Evolutionary conservation across 2,113 vertebrate species (phyloP), one percentile per base, ranked within the genome.

Genomic region (Saimiri boliviensis): DNA sequence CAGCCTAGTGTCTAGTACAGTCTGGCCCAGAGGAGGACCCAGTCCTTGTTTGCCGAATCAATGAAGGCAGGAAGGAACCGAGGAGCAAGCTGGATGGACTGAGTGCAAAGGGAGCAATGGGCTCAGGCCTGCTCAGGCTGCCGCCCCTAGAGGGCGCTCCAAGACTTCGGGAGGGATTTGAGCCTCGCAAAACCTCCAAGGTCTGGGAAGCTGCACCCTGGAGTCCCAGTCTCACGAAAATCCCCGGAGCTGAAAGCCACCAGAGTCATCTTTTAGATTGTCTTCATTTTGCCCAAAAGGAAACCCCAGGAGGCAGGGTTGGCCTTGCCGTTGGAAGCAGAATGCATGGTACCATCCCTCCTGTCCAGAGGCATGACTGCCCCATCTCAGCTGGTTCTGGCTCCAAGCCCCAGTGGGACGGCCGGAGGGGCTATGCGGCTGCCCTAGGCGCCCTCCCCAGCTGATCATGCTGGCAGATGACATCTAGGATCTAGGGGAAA

Each of bases 101-200:
- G 4, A 70, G 52, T 0, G 12, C 30, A 52, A 47, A 35, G 8
- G 60, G 13, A 83, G 49, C 13, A 2, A 1, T 8, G 42, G 32
- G n/a, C 37, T 76, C 21, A 9, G 58, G 32, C 25, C 85, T 88
- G 21, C 5, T 49, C 79, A 42, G 60, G 49, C 9, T 77, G 4
- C 23, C 0, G 5, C 66, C 92, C 37, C 93, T 97, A 97, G 98
- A 96, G 96, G 95, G 97, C 71, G 7, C 92, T 86, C 98, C 73
- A 85, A 93, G 92, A 92, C 98, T 86, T 85, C 16, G 54, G 66
- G 54, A 92, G 63, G 45, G 27, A 47, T 35, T 85, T n/a, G 27
- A 76, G 25, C 21, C 35, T 30, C 14, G 5, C 17, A 0, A 21
- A 3, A 6, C 3, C 60, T 71, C 74, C 45, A 47, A 37, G 71